These are phyloP conservation scores for Myotis findleyi DNA, from an alignment of 2,797 vertebrate species.

Conservation along the genomic window DNA sequence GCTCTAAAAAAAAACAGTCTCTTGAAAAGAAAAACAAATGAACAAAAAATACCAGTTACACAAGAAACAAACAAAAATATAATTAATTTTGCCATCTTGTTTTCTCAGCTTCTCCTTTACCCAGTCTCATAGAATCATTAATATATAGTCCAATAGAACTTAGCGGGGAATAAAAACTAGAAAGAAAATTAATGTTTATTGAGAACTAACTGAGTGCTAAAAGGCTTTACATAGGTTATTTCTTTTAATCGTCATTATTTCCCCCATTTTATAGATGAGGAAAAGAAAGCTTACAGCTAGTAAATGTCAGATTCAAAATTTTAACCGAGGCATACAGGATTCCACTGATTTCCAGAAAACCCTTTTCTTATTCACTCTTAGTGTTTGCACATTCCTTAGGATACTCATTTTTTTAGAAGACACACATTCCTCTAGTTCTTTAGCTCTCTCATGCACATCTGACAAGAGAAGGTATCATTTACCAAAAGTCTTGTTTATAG, in stretches of 20 bases:
- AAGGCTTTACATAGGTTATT: background rate
- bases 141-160: background rate
- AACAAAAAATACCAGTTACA: background rate
- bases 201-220: background rate
- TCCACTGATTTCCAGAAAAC: background rate
- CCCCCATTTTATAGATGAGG: background rate
- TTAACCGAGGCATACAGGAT: background rate
- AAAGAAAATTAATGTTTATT: background rate
- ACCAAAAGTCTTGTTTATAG: background rate
- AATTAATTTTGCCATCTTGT: slow-evolving; percentile 11
- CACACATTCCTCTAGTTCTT: background rate
- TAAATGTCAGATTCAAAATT: background rate
- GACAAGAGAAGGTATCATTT: background rate
- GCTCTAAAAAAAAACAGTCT: background rate
- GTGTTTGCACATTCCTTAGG: background rate
- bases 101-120: slow-evolving; percentile 13
- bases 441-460: background rate
- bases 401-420: background rate
- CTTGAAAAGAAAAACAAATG: background rate
- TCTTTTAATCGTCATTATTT: background rate
- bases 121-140: background rate
- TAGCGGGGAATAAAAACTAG: background rate
- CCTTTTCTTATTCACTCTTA: background rate
- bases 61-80: background rate
- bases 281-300: background rate